Conservation (phyloP, 2,888 invertebrate genomes). For the Agrochola lychnidis region DNA sequence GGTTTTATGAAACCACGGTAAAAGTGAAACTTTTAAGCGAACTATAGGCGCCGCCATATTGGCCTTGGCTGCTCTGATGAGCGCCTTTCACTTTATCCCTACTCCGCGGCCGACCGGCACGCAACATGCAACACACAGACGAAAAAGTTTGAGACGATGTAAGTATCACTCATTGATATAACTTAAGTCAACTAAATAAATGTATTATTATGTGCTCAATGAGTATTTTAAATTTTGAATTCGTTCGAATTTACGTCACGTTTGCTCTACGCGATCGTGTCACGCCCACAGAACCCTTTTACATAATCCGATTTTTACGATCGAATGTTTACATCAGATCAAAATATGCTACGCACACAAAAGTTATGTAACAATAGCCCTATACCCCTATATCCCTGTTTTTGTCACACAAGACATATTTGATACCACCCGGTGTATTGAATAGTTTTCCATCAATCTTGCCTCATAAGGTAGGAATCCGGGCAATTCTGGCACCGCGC, state of each 20-base stretch:
- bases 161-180: no score
- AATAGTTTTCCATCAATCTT: constrained; percentile 48
- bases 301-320: background rate
- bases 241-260: background rate
- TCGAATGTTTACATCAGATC: background rate
- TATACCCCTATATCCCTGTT: background rate
- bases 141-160: no score
- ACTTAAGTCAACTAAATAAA: no score
- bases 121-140: no score
- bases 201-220: background rate
- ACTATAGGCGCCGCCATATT: no score
- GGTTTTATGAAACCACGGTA: no score
- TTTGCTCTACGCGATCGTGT: background rate
- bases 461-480: constrained; percentile 7
- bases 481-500: background rate
- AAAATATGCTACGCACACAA: constrained; percentile 3
- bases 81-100: no score
- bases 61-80: no score
- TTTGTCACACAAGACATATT: constrained; percentile 29
- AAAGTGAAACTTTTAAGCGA: no score
- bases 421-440: constrained; percentile 28
- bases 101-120: no score
- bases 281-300: background rate
- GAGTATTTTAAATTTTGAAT: background rate
- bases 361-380: constrained; percentile 11